Evolutionary conservation across 2,888 invertebrate genomes (phyloP).

Genomic region (Leptinotarsa peninsularis): DNA sequence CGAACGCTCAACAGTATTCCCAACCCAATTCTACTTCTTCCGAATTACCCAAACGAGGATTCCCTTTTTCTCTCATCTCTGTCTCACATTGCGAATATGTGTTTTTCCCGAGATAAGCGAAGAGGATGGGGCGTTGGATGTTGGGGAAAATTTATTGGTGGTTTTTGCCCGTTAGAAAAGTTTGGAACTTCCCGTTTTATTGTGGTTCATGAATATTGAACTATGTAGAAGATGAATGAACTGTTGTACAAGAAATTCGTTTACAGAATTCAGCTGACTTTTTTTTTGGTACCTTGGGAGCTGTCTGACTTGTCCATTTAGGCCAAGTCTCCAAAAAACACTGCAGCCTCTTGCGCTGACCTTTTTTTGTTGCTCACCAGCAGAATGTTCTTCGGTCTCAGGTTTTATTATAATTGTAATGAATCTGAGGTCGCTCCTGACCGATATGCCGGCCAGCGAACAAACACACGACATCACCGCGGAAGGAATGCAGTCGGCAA

Average conservation of each 20-base stretch:
- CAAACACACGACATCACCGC: no score
- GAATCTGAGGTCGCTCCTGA: no score
- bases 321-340: no score
- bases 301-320: no score
- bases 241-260: not conserved
- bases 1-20: not conserved
- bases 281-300: no score
- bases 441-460: no score
- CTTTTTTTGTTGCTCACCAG: no score
- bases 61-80: not conserved
- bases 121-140: not conserved
- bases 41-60: not conserved
- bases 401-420: no score
- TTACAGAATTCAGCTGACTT: not conserved
- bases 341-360: no score
- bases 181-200: not conserved
- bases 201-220: slow-evolving; percentile 7
- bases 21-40: not conserved
- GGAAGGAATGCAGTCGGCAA: no score
- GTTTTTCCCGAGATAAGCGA: not conserved
- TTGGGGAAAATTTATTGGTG: not conserved
- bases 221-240: not conserved
- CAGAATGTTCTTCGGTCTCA: no score
- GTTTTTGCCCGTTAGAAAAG: not conserved
- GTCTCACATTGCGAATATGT: not conserved